Conservation (phyloP, 2,113 vertebrate genomes). For the Nerophis ophidion region DNA sequence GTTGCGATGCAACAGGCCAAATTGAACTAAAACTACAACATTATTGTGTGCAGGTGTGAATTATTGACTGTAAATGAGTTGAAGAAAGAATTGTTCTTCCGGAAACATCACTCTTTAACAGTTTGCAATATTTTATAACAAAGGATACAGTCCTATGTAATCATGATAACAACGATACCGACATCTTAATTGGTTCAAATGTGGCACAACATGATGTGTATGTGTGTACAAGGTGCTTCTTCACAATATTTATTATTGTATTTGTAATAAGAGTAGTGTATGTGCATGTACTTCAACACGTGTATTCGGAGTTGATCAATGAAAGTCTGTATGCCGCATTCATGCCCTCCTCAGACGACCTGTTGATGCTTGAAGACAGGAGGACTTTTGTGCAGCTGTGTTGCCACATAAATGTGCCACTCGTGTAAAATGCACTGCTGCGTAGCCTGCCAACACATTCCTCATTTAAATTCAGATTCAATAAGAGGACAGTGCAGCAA, state of each 20-base stretch:
- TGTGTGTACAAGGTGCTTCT: constrained; percentile 4
- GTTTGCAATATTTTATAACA: background rate
- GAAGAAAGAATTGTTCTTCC: background rate
- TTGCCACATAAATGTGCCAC: constrained; percentile 57
- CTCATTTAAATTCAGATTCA: constrained; percentile 63
- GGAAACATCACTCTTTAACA: too few species aligned
- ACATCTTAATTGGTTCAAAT: background rate
- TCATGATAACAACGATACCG: constrained; percentile 25
- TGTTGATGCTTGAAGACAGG: constrained; percentile 66
- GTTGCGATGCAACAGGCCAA: constrained; percentile 27
- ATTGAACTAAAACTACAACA: constrained; percentile 33
- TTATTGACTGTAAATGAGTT: background rate
- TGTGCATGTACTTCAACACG: constrained; percentile 23
- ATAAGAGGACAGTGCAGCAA: constrained; percentile 39
- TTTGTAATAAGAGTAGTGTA: constrained; percentile 16
- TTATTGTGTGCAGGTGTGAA: constrained; percentile 13
- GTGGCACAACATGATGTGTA: constrained; percentile 1
- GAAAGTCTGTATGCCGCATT: constrained; percentile 52
- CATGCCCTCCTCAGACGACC: constrained; percentile 43
- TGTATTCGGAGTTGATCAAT: constrained; percentile 59
- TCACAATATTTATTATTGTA: constrained; percentile 7
- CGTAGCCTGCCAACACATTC: constrained; percentile 50
- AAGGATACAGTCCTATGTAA: background rate
- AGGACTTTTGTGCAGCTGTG: constrained; percentile 58
- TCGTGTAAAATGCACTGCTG: constrained; percentile 58